Evolutionary conservation across 1,140 invertebrate species (phyloP), one percentile per base, ranked within the genome.

Genomic region (Atta texana): DNA sequence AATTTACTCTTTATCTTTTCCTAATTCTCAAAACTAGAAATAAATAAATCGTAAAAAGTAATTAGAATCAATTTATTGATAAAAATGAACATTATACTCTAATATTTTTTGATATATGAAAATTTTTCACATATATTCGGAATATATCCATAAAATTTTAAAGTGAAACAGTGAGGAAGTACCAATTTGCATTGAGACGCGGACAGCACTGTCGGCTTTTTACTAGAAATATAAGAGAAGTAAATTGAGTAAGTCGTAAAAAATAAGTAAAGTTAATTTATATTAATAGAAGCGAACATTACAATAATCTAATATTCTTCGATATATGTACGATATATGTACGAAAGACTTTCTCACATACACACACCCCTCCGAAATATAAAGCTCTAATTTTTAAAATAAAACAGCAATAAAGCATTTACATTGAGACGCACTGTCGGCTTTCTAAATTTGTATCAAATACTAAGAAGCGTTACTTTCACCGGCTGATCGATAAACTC

Each of bases 381-480:
- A 39, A 34, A 28, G 21, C 34, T 18, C 6, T n/a, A 71, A 44
- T 57, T 81, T 44, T 34, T 55, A 18, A 71, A 18, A 18, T 51
- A 5, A 82, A 74, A 61, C 18, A 57, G 28, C 39, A 14, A 61
- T 68, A 28, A 31, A 82, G 24, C 8, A 75, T 84, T 84, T 63
- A 24, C 44, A 75, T 61, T 24, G 24, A 71, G 31, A 69, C 14
- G 31, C 68, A 71, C 68, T 68, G 88, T 87, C 86, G 90, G 89
- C 93, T 94, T 94, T 94, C 93, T 94, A 94, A 94, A 93, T 93
- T 94, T 90, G 92, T 93, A 94, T 93, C 90, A 91, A 92, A 91
- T 61, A 39, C 85, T 28, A 61, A 59, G 78, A 66, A 77, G 82
- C 89, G 87, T 93, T 92, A 92, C 92, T 93, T 94, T 94, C 92